Base-by-base conservation (phyloP, 1,140 invertebrate genomes). In the Campoletis sonorensis region DNA sequence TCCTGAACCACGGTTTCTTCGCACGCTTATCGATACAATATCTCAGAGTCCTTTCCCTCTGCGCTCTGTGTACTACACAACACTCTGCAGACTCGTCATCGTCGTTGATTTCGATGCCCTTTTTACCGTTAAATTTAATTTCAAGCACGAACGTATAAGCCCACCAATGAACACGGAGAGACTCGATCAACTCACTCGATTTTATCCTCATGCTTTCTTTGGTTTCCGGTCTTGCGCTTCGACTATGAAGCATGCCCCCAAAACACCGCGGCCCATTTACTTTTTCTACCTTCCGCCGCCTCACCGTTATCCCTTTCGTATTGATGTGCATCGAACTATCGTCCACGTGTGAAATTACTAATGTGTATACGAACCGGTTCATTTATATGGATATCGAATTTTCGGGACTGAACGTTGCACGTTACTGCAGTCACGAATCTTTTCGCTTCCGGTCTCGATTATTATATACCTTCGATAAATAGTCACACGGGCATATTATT, bases 101-200 rank as follows among this genome's bases (percentile, higher is more conserved):
- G 0, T 64, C 61, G 1, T 23, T n/a, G 51, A 54, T 54, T 54
- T 51, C 58, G 58, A 61, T n/a, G 58, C 61, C 61, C 61, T 27
- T 64, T 64, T 64, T 64, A 64, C 61, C 61, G 61, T 26, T 64
- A 26, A n/a, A 27, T 64, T 64, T 27, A 27, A 64, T 64, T 64
- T 64, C 61, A 27, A 64, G 23, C 61, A 26, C 23, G 61, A 64
- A 27, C 23, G 61, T 26, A 4, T 64, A 10, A 10, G 61, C 5
- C 23, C 61, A n/a, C 23, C 61, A 64, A 26, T 64, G 61, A 64
- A 15, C 61, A 64, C 7, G 40, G 11, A 45, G 3, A 3, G 40
- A 23, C 61, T 64, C 61, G 61, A 64, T 27, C 61, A 64, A 26
- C n/a, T 64, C 54, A 23, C 54, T 58, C 54, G 54, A 10, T 13